Evolutionary conservation across 2,797 vertebrate species (phyloP), one percentile per base, ranked within the genome.

Genomic region (Tinamus major): DNA sequence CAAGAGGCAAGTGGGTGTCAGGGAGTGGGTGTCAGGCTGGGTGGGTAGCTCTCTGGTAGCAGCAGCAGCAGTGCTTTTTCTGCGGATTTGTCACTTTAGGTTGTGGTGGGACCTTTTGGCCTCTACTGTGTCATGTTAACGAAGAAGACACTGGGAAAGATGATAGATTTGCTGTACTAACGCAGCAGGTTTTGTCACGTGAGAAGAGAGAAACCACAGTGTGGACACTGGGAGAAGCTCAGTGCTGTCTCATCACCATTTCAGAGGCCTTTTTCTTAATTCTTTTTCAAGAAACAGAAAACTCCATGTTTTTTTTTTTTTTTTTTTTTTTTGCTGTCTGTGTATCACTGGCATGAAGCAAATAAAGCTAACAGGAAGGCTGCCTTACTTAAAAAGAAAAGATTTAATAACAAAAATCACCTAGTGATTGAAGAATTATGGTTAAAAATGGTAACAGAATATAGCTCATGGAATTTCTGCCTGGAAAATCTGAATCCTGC

Each of bases 251-350:
- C 11, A 4, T 85, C 23, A 26, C 27, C 1, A 0, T 86, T 92
- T 81, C 41, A 35, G n/a, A 33, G n/a, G 75, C 31, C 13, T 42
- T 6, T 46, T 85, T 78, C 6, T 62, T 80, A 48, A 46, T 51
- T 82, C 16, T 44, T 84, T 85, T 90, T 55, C 53, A 48, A 68
- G 80, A 63, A 69, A 70, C 4, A n/a, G 62, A 86, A 94, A 84
- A 62, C 13, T 83, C 31, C 10, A 7, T 74, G 58, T 56, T 62
- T 29, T 81, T 88, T 76, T 86, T 75, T 19, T 29, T 84, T 92
- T 79, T 26, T 49, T 4, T 41, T 41, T 41, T 41, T 41, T 41
- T 41, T 41, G 2, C 35, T 14, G 8, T 16, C 74, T 86, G 13
- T 13, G 53, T 74, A 44, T 85, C 26, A 74, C 20, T 89, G 53